Base-by-base conservation (phyloP, 2,888 invertebrate species). In the Eledone cirrhosa region DNA sequence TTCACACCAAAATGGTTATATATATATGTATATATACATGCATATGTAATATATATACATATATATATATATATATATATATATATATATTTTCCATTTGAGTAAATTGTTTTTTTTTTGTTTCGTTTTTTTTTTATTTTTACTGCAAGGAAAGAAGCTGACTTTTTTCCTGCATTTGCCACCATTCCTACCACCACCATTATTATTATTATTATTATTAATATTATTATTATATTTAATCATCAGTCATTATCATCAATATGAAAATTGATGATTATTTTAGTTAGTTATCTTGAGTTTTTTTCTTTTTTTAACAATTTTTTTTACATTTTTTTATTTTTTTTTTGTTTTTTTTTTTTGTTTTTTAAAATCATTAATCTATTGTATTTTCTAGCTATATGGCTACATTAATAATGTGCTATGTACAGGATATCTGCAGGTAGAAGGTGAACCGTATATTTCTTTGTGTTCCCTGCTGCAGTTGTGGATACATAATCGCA, bases 371-470 rank as follows among this genome's bases (percentile, higher is more conserved):
- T 72, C 72, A 31, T 41, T 72, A 48, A 76, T 76, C 76, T 76
- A 76, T 47, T n/a, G 24, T 29, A 24, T 76, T 47, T n/a, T 47
- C 48, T 76, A 76, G 48, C 76, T 76, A 76, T 48, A 76, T 76
- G 76, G 76, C 76, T 76, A 76, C 76, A 76, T 76, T 48, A 76
- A 76, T 76, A 48, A n/a, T n/a, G 76, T 76, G 76, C 76, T 76
- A 76, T 76, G 48, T 76, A 76, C 76, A 76, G 48, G 76, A 29
- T 47, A 47, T 76, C 76, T 76, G 76, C 72, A 72, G 72, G 14
- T 72, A 41, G 29, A 72, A 72, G 76, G 76, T 76, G 48, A 41
- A 76, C 76, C 29, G 76, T 27, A 27, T 29, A 29, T 47, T 48
- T 76, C 47, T 48, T 67, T 76, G 76, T 48, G 48, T 76, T 48